phyloP scores from a whole-genome alignment of 2,113 vertebrate species.

The Terrapene triunguis region DNA sequence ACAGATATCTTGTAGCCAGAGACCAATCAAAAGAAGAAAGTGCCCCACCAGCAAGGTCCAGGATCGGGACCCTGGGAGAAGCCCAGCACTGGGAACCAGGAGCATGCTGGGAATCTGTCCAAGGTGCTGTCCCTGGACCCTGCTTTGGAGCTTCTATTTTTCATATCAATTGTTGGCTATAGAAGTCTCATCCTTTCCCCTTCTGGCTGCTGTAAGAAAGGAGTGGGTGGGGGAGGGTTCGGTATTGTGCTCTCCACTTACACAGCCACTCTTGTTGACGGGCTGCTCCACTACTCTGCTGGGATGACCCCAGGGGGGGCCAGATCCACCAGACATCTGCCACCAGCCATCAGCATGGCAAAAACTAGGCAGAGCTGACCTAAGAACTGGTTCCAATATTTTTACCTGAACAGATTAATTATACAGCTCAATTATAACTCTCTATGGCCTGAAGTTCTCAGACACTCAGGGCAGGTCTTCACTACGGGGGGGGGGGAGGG shows the following conservation, averaged over 20 bases:
- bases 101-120: not conserved
- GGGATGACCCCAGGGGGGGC: not conserved
- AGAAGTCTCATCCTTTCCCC: not conserved
- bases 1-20: not conserved
- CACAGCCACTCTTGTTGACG: not conserved
- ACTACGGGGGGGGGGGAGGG: too few relatives aligned
- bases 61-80: not conserved
- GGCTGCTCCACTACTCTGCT: not conserved
- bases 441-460: not conserved
- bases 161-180: not conserved
- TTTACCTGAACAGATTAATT: not conserved
- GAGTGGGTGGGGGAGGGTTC: not conserved
- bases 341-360: not conserved
- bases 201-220: not conserved
- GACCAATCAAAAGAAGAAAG: not conserved
- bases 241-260: not conserved
- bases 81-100: not conserved
- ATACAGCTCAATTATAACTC: not conserved
- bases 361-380: not conserved
- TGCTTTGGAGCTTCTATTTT: not conserved
- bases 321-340: not conserved
- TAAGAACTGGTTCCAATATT: not conserved
- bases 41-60: not conserved
- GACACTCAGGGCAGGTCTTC: too few relatives aligned
- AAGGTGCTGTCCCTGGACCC: not conserved